Evolutionary conservation across 2,888 invertebrate species (phyloP), one percentile per base, ranked within the genome.

Genomic region (Liopterus haemorrhoidalis): DNA sequence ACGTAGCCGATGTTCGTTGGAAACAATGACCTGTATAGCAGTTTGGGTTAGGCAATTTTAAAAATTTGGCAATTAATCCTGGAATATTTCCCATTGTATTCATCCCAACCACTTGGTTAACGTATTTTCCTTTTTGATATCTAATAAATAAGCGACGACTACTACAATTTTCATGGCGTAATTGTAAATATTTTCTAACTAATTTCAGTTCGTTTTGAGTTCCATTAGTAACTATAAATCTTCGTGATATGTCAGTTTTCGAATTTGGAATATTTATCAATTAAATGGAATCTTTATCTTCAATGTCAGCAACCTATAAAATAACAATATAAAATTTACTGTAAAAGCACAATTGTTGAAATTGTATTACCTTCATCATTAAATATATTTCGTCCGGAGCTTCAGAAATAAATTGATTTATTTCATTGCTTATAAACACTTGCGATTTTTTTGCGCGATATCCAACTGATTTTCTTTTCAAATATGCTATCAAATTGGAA

Each of bases 281-380:
- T n/a, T n/a, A n/a, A n/a, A n/a, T n/a, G n/a, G n/a, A n/a, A n/a
- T n/a, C n/a, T n/a, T n/a, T n/a, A n/a, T n/a, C n/a, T n/a, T n/a
- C n/a, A n/a, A n/a, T n/a, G n/a, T n/a, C n/a, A n/a, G n/a, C n/a
- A n/a, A n/a, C 9, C 31, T 8, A 8, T 9, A 31, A 5, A 18
- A 9, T 8, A 15, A 15, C 14, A 12, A 8, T 16, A 31, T 11
- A 8, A 15, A 9, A 6, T 16, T 31, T 11, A 31, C 18, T 31
- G 18, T 16, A 31, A 12, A 15, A 31, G 18, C 5, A 15, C 18
- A 9, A 9, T 12, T 31, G 5, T 16, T 12, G 16, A 31, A 31
- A 31, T 31, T 16, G 18, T 31, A 16, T 31, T 31, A 31, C 31
- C 31, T 31, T 31, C 31, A 31, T 31, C 4, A 31, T 16, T 31